These are phyloP conservation scores for Ochotona princeps DNA, from an alignment of 2,113 vertebrate genomes.

Conservation along the genomic window DNA sequence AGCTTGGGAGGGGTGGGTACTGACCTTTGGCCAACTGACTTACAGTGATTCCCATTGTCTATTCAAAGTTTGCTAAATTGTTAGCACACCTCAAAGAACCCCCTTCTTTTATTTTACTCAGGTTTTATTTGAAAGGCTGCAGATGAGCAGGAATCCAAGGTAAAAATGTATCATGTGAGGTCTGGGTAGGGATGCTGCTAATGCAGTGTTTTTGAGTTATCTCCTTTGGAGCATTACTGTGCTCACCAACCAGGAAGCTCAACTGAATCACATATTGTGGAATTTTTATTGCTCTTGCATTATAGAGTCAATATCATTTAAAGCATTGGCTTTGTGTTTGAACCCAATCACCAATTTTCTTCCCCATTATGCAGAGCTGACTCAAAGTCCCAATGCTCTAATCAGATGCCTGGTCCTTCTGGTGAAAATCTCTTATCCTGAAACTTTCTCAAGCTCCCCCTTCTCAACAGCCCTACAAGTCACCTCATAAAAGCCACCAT, in stretches of 20 bases:
- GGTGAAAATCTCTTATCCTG: neutral
- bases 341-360: neutral
- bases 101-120: neutral
- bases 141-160: neutral
- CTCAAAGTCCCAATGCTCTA: neutral
- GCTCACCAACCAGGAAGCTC: neutral
- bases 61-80: neutral
- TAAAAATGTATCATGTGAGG: neutral
- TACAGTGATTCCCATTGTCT: neutral
- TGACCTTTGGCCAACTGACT: neutral
- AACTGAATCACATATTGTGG: neutral
- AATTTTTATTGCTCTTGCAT: neutral
- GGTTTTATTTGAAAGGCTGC: neutral
- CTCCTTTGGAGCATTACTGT: neutral
- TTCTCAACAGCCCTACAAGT: fast-evolving
- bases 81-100: neutral
- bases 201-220: neutral
- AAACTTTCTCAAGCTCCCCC: neutral
- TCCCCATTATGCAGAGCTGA: neutral
- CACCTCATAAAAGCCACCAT: neutral
- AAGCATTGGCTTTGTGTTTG: neutral
- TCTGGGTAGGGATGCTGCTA: neutral
- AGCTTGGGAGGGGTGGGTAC: neutral
- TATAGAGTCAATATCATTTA: neutral
- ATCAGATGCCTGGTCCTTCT: neutral